Base-by-base conservation (phyloP, 2,888 invertebrate genomes). In the Gortyna flavago region DNA sequence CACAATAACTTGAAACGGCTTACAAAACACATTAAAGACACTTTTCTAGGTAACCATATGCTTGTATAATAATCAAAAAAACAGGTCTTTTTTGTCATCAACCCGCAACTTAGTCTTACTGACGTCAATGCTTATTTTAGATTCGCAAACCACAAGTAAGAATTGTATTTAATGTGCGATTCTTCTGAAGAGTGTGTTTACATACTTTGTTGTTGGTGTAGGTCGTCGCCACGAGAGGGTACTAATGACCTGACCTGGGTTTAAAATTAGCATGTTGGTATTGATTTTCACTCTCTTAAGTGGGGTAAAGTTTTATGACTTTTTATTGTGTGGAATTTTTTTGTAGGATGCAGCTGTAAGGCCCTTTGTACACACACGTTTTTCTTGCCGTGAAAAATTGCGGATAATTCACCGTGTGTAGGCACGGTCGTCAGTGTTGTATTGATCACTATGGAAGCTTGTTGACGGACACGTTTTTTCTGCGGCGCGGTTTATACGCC, bases 201-300 rank as follows among this genome's bases (percentile, higher is more conserved):
- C 41, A 66, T 62, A 78, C 79, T 80, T 77, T 79, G 18, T 70
- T 78, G 72, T 84, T 86, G 79, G 54, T 67, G 74, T 81, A 86
- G 80, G 83, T 85, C 85, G 32, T 76, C 57, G 78, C 61, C 72
- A 38, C 38, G 44, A 68, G 38, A 65, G 61, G 67, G 73, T 32
- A 69, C n/a, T 35, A 67, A 84, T 75, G 66, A 51, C 44, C 51
- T 64, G 70, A 77, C 51, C 79, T 57, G 51, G 3, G 67, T 48
- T 59, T 68, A 66, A 83, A 65, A 74, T 76, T 68, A 68, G 35
- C 61, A 4, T 35, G 11, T 59, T 32, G 48, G 48, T 74, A 65
- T 72, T 78, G 48, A 65, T 70, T 75, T 69, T 61, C 11, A 51
- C 57, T 72, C 38, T 44, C 54, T 18, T 72, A 38, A 16, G 18